Percentiles rank a stretch among this genome's conserved stretches.
These are phyloP conservation scores for Phylloscopus whistleri DNA, from an alignment of 2,113 vertebrate species.

Conservation along the genomic window DNA sequence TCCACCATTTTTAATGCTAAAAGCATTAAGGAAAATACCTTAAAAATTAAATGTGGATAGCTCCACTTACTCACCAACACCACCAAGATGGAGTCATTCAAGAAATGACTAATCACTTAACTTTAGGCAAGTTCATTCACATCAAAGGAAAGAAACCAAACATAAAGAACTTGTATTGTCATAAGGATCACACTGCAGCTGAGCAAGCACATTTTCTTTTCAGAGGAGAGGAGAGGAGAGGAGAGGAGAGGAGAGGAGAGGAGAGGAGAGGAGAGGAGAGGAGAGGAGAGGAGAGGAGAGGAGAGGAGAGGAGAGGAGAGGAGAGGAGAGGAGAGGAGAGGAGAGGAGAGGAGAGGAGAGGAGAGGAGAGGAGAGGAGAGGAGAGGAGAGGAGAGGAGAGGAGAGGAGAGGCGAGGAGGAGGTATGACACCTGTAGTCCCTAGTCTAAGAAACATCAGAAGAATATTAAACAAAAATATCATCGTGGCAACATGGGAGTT, in stretches of 20 bases:
- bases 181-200: neutral
- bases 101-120: slow-evolving; percentile 26
- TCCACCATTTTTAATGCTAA: neutral
- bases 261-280: neutral
- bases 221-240: neutral
- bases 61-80: neutral
- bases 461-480: neutral
- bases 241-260: neutral
- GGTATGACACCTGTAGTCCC: neutral
- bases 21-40: neutral
- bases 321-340: neutral
- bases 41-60: neutral
- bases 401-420: too few species aligned
- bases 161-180: neutral
- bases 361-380: neutral
- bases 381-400: neutral
- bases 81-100: neutral
- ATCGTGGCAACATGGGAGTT: neutral
- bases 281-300: too few species aligned
- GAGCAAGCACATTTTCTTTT: neutral
- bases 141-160: slow-evolving; percentile 34
- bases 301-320: neutral
- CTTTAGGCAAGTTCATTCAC: slow-evolving; percentile 37
- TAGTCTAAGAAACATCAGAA: neutral
- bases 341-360: neutral